Percentiles rank a stretch among this genome's conserved stretches.
Conservation (phyloP, 2,113 vertebrate genomes). For the Cygnus buccinator region DNA sequence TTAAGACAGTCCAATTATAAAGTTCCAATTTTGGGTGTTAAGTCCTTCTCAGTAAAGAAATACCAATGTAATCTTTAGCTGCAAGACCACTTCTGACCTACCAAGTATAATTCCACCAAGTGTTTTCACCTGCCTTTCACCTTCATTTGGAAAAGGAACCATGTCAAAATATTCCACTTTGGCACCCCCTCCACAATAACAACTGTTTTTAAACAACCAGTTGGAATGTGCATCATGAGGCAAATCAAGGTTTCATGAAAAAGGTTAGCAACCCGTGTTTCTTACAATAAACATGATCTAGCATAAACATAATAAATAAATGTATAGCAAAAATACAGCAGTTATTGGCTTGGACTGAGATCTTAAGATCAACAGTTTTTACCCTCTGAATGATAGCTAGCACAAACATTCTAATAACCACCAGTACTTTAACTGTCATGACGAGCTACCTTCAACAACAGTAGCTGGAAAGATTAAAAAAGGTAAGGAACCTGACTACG, state of each 20-base stretch:
- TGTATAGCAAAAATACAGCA: not conserved
- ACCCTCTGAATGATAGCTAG: not conserved
- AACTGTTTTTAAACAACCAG: not conserved
- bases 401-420: not conserved
- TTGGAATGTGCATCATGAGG: not conserved
- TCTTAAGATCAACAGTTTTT: not conserved
- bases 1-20: not conserved
- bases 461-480: not conserved
- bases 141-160: not conserved
- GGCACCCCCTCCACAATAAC: not conserved
- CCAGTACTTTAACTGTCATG: not conserved
- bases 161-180: not conserved
- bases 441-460: slow-evolving; percentile 12
- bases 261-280: not conserved
- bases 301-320: slow-evolving; percentile 10
- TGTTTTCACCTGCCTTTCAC: not conserved
- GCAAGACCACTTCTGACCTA: not conserved
- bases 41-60: not conserved
- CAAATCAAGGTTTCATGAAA: not conserved
- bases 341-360: not conserved
- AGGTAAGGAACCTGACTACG: not conserved
- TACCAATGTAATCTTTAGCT: not conserved
- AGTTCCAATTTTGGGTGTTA: not conserved
- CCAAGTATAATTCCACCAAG: not conserved
- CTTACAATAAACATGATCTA: slow-evolving; percentile 5